Percentiles rank a stretch among this genome's conserved stretches.
Evolutionary conservation across 2,888 invertebrate genomes (phyloP).

Genomic region (Drosophila pegasa): DNA sequence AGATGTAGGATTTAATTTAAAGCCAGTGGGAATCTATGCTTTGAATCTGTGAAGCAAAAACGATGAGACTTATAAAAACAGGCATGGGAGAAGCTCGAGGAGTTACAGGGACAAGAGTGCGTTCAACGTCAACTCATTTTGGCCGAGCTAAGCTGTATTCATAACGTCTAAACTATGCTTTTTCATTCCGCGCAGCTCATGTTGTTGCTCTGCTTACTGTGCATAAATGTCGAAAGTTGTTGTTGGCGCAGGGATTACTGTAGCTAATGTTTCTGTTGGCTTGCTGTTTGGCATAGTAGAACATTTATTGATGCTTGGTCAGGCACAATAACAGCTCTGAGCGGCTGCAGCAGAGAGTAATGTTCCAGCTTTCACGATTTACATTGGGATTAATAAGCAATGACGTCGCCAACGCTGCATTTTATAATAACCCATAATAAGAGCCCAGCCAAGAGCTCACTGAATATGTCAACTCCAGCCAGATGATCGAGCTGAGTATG

Average conservation of each 20-base stretch:
- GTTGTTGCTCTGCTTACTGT: conserved; percentile 21
- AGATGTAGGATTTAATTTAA: no score
- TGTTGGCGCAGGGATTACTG: conserved; percentile 47
- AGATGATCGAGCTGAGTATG: conserved; percentile 34
- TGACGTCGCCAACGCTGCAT: conserved; percentile 41
- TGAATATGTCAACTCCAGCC: conserved; percentile 43
- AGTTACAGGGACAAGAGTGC: conserved; percentile 31
- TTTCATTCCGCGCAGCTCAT: conserved; percentile 45
- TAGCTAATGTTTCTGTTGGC: conserved; percentile 27
- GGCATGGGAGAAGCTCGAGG: conserved; percentile 22
- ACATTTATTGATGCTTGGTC: conserved; percentile 76
- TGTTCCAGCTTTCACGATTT: conserved; percentile 45
- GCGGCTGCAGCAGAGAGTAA: conserved; percentile 7
- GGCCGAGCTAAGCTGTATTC: conserved; percentile 75
- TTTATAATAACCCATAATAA: conserved; percentile 50
- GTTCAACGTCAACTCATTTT: conserved; percentile 66
- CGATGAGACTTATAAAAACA: conserved; percentile 23
- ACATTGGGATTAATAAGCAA: conserved; percentile 69
- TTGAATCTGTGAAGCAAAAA: conserved; percentile 5
- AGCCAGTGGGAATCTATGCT: not conserved
- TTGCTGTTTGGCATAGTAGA: conserved; percentile 58
- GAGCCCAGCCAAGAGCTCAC: conserved; percentile 24
- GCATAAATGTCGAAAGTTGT: conserved; percentile 30
- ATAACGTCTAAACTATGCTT: conserved; percentile 71
- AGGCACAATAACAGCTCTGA: conserved; percentile 43